Percentiles rank a stretch among this genome's conserved stretches.
phyloP scores from a whole-genome alignment of 2,888 invertebrate genomes.

The Phortica okadai region DNA sequence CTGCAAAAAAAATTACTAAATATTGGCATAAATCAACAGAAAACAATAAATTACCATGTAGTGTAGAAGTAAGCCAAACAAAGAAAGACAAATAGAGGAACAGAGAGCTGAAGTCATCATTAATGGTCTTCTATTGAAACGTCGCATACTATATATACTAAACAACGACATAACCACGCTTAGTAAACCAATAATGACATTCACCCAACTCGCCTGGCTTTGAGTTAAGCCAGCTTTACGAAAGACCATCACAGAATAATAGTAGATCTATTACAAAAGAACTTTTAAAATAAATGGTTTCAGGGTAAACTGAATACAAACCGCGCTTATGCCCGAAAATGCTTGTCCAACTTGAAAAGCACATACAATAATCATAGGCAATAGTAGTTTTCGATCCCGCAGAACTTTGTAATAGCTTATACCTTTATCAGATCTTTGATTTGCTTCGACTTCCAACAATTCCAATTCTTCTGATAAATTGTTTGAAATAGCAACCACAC shows the following conservation, averaged over 20 bases:
- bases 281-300: no score
- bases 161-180: slow-evolving; percentile 82
- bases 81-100: slow-evolving; percentile 79
- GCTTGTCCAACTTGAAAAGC: slow-evolving; percentile 88
- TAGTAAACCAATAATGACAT: slow-evolving; percentile 85
- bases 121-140: slow-evolving; percentile 82
- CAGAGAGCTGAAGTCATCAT: slow-evolving; percentile 81
- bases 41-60: slow-evolving; percentile 77
- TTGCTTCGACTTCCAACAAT: slow-evolving; percentile 78
- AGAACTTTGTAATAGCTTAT: slow-evolving; percentile 82
- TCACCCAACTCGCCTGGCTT: slow-evolving; percentile 82
- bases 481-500: slow-evolving; percentile 76
- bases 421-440: slow-evolving; percentile 47
- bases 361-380: slow-evolving; percentile 61
- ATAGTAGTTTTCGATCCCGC: slow-evolving; percentile 75
- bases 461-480: slow-evolving; percentile 81
- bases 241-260: slow-evolving; percentile 90
- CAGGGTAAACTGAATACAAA: slow-evolving; percentile 73
- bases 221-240: slow-evolving; percentile 81
- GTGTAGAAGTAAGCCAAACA: slow-evolving; percentile 80
- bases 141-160: slow-evolving; percentile 82
- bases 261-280: slow-evolving; percentile 79
- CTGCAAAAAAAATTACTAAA: slow-evolving; percentile 75
- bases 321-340: slow-evolving; percentile 92
- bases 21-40: not conserved